These are phyloP conservation scores for Tautogolabrus adspersus DNA, from an alignment of 2,113 vertebrate species.

Conservation along the genomic window DNA sequence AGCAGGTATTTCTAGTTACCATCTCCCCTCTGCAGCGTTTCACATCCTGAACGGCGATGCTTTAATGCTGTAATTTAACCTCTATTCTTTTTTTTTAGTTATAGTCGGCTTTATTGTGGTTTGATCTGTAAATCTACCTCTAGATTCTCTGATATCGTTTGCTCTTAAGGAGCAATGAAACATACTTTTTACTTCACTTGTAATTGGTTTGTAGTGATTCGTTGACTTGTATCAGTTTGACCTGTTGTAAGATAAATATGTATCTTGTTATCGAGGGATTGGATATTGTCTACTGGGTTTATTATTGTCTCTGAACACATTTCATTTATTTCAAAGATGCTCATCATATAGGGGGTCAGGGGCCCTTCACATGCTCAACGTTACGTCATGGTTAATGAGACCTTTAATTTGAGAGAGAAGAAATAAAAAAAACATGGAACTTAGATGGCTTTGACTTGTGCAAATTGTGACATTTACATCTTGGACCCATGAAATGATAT, in stretches of 20 bases:
- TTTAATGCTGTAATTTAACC: constrained; percentile 2
- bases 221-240: not conserved
- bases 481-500: no score
- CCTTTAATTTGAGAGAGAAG: no score
- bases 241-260: not conserved
- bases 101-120: constrained; percentile 5
- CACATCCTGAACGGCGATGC: not conserved
- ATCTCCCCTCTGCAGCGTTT: not conserved
- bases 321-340: not conserved
- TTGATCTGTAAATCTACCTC: not conserved
- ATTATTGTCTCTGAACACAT: no score
- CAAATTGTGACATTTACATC: no score
- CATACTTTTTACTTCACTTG: not conserved
- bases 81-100: not conserved
- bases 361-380: not conserved
- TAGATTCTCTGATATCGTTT: not conserved
- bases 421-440: no score
- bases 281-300: no score
- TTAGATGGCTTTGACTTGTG: no score
- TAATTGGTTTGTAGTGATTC: constrained; percentile 2
- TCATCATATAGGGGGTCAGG: no score
- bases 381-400: not conserved
- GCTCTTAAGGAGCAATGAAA: not conserved
- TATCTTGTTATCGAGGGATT: no score
- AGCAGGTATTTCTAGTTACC: not conserved